phyloP scores from a whole-genome alignment of 2,797 vertebrate species.

The Acropternis orthonyx region DNA sequence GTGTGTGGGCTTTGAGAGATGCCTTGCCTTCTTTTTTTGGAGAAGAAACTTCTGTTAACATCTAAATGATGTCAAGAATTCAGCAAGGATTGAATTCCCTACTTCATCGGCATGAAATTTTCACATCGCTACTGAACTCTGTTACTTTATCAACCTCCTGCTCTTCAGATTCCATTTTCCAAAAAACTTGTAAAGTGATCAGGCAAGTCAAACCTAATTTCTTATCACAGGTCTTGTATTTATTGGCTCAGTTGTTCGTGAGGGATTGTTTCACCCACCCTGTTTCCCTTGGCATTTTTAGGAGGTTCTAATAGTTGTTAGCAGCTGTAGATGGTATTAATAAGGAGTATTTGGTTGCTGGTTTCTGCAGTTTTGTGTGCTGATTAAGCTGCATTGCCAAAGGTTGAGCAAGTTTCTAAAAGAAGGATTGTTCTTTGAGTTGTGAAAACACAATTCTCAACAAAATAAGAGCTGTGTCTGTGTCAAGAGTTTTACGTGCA shows the following conservation, averaged over 20 bases:
- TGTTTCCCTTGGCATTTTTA: conserved; percentile 56
- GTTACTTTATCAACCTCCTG: conserved; percentile 26
- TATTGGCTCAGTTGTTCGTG: neutral
- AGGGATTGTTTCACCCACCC: conserved; percentile 35
- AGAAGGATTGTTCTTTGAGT: conserved; percentile 59
- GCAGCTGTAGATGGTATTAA: conserved; percentile 44
- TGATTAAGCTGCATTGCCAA: conserved; percentile 53
- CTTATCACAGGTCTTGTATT: conserved; percentile 40
- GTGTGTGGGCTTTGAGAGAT: conserved; percentile 41
- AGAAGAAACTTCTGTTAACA: conserved; percentile 58
- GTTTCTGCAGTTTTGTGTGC: conserved; percentile 51
- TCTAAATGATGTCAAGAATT: conserved; percentile 60
- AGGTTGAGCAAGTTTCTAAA: conserved; percentile 62
- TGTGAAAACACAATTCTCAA: conserved; percentile 42
- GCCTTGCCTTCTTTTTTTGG: conserved; percentile 48
- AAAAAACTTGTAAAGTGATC: neutral
- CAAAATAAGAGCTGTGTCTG: neutral
- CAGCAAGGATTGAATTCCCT: conserved; percentile 39
- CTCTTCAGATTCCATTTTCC: conserved; percentile 27
- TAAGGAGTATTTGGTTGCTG: conserved; percentile 39
- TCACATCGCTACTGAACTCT: neutral
- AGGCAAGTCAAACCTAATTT: conserved; percentile 46
- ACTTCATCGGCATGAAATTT: neutral
- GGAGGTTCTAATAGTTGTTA: conserved; percentile 16
- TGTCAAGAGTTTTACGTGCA: conserved; percentile 29